phyloP scores from a whole-genome alignment of 2,888 invertebrate genomes.

The Blastobasis lacticolella region DNA sequence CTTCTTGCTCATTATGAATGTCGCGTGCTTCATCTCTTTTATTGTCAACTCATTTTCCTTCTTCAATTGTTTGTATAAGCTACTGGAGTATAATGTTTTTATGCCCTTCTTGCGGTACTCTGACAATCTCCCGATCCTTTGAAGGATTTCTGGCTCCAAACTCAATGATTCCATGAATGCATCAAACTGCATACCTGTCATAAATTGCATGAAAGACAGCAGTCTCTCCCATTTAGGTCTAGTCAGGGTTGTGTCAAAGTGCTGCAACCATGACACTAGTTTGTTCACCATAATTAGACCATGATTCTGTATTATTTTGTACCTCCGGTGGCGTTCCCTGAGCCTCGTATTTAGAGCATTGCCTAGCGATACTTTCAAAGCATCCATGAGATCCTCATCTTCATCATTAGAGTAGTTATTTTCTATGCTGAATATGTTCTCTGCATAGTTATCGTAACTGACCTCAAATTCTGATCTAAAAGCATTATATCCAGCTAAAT shows the following conservation, averaged over 20 bases:
- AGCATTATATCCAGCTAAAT: slow-evolving; percentile 88
- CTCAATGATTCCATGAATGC: slow-evolving; percentile 84
- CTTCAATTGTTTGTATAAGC: slow-evolving; percentile 78
- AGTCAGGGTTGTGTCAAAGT: slow-evolving; percentile 78
- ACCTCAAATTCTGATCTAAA: slow-evolving; percentile 89
- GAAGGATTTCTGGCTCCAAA: slow-evolving; percentile 79
- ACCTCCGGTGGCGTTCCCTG: slow-evolving; percentile 81
- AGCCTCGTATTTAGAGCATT: slow-evolving; percentile 85
- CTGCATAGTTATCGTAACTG: slow-evolving; percentile 88
- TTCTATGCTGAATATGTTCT: slow-evolving; percentile 75
- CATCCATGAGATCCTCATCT: slow-evolving; percentile 70
- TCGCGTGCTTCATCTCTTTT: slow-evolving; percentile 57
- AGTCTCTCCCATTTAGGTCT: slow-evolving; percentile 75
- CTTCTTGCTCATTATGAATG: slow-evolving; percentile 46
- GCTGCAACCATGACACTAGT: slow-evolving; percentile 78
- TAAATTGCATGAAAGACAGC: slow-evolving; percentile 83
- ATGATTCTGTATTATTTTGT: slow-evolving; percentile 82
- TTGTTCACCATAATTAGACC: slow-evolving; percentile 86
- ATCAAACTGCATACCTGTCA: slow-evolving; percentile 82
- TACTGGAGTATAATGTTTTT: slow-evolving; percentile 75
- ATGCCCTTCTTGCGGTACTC: slow-evolving; percentile 83
- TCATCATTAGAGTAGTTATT: slow-evolving; percentile 60
- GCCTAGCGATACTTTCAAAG: slow-evolving; percentile 80
- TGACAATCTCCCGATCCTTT: slow-evolving; percentile 74
- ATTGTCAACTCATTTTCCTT: slow-evolving; percentile 73